Base-by-base conservation (phyloP, 1,140 invertebrate genomes). In the Ceratina australensis region DNA sequence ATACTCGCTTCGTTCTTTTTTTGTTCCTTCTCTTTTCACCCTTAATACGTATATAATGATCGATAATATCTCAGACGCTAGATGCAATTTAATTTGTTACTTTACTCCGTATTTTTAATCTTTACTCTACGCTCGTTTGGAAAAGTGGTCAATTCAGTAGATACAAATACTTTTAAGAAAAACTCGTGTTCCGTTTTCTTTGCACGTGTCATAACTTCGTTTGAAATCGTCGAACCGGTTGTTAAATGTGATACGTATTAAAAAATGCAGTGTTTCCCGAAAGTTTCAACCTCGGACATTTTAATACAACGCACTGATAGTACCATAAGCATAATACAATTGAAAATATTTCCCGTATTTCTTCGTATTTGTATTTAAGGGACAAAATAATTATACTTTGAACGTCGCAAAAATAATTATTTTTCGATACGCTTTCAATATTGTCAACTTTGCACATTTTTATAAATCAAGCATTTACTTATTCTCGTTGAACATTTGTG, bases 91-190 rank as follows among this genome's bases (percentile, higher is more conserved):
- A 56, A 64, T 47, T 42, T 8, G n/a, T 20, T 65, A 67, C 3
- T 3, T 68, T 49, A 49, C 57, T 49, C 10, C 15, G 22, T 67
- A 28, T 74, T 67, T 60, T 49, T 8, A 57, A 24, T 65, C 52
- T 66, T 33, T 67, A 26, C 3, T 24, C 1, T 60, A 72, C 33
- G 24, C 15, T 74, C 2, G n/a, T 66, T 12, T 60, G 52, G 7
- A 60, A 67, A 60, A 49, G 20, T 66, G 52, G 63, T 79, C 71
- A 52, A 16, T 57, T 26, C 59, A 66, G 63, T 47, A 65, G 24
- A 65, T 73, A 79, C 47, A 65, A 65, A 24, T 66, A n/a, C 26
- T 71, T n/a, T 54, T 63, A 61, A 67, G 18, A 54, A 67, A 10
- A 54, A 54, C 52, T 54, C 15, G 50, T 12, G 4, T 66, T 22